Evolutionary conservation across 2,797 vertebrate species (phyloP).

Genomic region (Thunnus albacares): DNA sequence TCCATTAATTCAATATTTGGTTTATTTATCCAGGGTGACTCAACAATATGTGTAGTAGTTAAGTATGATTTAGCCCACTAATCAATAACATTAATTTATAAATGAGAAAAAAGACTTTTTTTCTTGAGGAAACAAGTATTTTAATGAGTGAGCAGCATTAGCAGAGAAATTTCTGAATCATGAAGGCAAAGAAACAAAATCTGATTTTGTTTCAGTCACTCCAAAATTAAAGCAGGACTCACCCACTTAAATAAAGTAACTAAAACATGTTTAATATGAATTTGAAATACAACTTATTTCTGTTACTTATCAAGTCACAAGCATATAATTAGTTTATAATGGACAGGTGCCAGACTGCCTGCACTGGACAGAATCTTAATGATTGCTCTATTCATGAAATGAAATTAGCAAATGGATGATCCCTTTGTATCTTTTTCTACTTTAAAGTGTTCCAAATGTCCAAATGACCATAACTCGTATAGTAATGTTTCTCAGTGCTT

Average conservation of each 20-base stretch:
- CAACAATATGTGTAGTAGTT: background rate
- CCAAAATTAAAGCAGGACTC: background rate
- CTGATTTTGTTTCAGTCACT: no score
- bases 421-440: background rate
- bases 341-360: background rate
- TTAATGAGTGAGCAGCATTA: background rate
- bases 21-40: background rate
- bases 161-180: background rate
- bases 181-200: no score
- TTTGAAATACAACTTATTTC: background rate
- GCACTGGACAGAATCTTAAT: background rate
- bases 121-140: no score
- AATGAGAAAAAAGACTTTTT: background rate
- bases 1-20: background rate
- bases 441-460: background rate
- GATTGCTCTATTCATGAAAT: background rate
- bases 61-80: constrained; percentile 4
- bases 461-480: background rate
- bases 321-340: constrained; percentile 17
- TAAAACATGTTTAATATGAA: background rate
- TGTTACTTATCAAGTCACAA: constrained; percentile 7
- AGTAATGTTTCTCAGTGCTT: no score
- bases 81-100: background rate
- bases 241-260: background rate
- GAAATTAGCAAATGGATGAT: constrained; percentile 1